Conservation (phyloP, 2,888 invertebrate species). For the Tuberolachnus salignus region DNA sequence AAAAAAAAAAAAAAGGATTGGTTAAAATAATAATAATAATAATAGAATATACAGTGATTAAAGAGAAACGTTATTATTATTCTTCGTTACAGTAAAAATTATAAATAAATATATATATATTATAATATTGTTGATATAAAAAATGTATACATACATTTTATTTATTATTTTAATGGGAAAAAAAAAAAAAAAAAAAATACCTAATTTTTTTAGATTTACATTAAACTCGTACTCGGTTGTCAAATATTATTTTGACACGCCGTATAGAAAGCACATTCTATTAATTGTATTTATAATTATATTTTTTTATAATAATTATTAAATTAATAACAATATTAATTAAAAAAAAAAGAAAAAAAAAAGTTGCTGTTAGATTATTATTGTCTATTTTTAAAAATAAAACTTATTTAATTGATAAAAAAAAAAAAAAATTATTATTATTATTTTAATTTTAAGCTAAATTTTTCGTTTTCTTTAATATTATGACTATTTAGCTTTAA, state of each 20-base stretch:
- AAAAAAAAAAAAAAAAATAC: slow-evolving; percentile 47
- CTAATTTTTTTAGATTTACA: slow-evolving; percentile 55
- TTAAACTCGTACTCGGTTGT: slow-evolving; percentile 35
- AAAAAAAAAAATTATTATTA: not conserved
- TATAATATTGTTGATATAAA: slow-evolving; percentile 49
- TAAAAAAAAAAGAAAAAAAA: slow-evolving; percentile 5
- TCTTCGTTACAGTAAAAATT: slow-evolving; percentile 44
- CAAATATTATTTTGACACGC: slow-evolving; percentile 42
- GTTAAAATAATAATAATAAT: too few species aligned
- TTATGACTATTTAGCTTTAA: slow-evolving; percentile 50
- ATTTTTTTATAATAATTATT: slow-evolving; percentile 55
- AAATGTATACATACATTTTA: slow-evolving; percentile 47
- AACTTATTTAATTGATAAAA: slow-evolving; percentile 41
- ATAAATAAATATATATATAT: slow-evolving; percentile 1
- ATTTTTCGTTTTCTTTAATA: slow-evolving; percentile 41
- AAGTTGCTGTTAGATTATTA: slow-evolving; percentile 48
- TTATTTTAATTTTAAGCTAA: slow-evolving; percentile 1
- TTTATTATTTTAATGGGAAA: slow-evolving; percentile 43
- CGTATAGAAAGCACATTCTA: slow-evolving; percentile 53
- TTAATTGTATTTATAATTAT: slow-evolving; percentile 55
- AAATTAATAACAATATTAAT: slow-evolving; percentile 21
- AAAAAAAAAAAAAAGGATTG: slow-evolving; percentile 49
- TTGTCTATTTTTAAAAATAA: slow-evolving; percentile 51
- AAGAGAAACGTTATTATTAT: slow-evolving; percentile 29
- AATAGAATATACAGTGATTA: not conserved